A percentile compares a stretch with the other conserved stretches of the same genome.
These are phyloP conservation scores for Chromoteleia sp. DNA, from an alignment of 2,888 invertebrate genomes.

Conservation along the genomic window DNA sequence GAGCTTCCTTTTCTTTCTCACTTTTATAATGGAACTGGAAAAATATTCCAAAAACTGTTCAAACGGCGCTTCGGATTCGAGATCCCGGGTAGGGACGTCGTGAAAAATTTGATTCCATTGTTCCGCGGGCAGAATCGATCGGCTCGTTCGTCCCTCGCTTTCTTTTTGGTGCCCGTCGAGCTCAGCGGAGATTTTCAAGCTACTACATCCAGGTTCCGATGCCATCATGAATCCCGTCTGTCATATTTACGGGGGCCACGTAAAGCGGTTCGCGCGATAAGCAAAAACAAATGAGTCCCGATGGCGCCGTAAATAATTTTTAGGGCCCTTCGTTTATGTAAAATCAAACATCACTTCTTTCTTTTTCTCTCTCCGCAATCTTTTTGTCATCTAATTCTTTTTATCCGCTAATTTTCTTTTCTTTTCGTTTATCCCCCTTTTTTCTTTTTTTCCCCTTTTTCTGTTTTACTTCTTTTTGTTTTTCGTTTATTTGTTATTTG, in stretches of 20 bases:
- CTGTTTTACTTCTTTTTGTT: constrained; percentile 31
- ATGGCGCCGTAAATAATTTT: constrained; percentile 76
- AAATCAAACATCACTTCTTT: constrained; percentile 30
- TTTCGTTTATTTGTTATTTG: constrained; percentile 59
- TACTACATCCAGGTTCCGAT: constrained; percentile 71
- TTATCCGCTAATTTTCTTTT: no score
- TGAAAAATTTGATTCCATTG: constrained; percentile 58
- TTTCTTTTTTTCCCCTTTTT: constrained; percentile 3
- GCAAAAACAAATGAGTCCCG: constrained; percentile 82
- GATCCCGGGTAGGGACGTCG: constrained; percentile 9
- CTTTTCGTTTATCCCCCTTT: not conserved
- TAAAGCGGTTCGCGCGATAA: constrained; percentile 78
- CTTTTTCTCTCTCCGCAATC: not conserved
- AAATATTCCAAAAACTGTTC: not conserved
- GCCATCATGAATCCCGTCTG: constrained; percentile 77
- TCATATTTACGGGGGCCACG: constrained; percentile 79
- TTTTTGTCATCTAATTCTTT: no score
- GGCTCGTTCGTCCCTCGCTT: constrained; percentile 39
- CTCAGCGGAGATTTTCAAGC: constrained; percentile 49
- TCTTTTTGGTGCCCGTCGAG: constrained; percentile 34
- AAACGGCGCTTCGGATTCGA: not conserved
- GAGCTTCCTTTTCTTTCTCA: no score
- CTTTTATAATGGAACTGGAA: not conserved
- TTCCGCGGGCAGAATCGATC: constrained; percentile 52
- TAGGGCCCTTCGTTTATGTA: constrained; percentile 18